Evolutionary conservation across 1,140 invertebrate species (phyloP).

Genomic region (Leptinotarsa defecta): DNA sequence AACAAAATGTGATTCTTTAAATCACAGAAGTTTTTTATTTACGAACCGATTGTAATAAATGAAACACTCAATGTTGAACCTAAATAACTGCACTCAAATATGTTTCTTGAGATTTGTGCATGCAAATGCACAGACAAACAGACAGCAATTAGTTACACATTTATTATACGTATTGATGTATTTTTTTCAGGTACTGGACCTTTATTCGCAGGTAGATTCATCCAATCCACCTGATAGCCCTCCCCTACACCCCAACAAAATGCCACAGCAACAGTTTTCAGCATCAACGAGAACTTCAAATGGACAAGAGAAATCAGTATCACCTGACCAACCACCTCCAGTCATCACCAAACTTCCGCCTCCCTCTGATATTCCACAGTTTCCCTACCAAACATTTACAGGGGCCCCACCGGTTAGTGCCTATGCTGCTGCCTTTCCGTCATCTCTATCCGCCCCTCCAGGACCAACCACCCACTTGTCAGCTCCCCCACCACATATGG

Average conservation of each 20-base stretch:
- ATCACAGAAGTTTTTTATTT: too few species aligned
- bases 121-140: too few species aligned
- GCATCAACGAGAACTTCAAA: slow-evolving; percentile 30
- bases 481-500: slow-evolving; percentile 51
- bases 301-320: slow-evolving; percentile 39
- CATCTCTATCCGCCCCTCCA: slow-evolving; percentile 35
- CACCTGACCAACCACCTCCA: slow-evolving; percentile 32
- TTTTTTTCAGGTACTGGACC: slow-evolving; percentile 72
- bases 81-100: too few species aligned
- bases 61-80: too few species aligned
- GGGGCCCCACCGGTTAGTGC: slow-evolving; percentile 48
- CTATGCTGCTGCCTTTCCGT: slow-evolving; percentile 28
- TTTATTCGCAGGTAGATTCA: slow-evolving; percentile 69
- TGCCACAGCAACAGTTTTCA: neutral
- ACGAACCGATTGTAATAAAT: too few species aligned
- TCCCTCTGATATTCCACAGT: slow-evolving; percentile 49
- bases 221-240: slow-evolving; percentile 58
- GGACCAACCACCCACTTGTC: slow-evolving; percentile 39
- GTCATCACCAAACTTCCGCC: slow-evolving; percentile 57
- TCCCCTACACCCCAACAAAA: slow-evolving; percentile 55
- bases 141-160: neutral
- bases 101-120: too few species aligned
- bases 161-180: neutral
- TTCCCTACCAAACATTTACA: slow-evolving; percentile 57
- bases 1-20: too few species aligned